Base-by-base conservation (phyloP, 37 sponge, comb jelly and placozoan species). In the Eunapius fragilis region DNA sequence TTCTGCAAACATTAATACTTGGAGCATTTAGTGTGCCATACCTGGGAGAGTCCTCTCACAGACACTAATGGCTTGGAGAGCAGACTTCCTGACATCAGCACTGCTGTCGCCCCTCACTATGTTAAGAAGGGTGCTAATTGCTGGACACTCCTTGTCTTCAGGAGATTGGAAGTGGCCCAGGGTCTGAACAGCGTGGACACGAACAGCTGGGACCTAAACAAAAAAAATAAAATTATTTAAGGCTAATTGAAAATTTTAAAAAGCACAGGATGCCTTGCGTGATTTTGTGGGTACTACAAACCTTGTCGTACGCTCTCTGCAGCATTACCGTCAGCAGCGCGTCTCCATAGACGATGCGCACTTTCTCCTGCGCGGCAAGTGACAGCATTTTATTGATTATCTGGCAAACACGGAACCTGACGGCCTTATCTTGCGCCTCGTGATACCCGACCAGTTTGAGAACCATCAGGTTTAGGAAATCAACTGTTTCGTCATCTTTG, bases 401-500 rank as follows among this genome's bases (percentile, higher is more conserved):
- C 78, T 95, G 90, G 48, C 96, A 92, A 19, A 78, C 80, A 72
- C 90, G 93, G n/a, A 86, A 83, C 69, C 92, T 85, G 12, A 95
- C 93, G 32, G 84, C 87, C 37, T 84, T 92, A 35, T 89, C 88
- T 36, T 47, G 74, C 35, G 93, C 91, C 31, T 77, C 72, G 37
- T 92, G 90, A 67, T 86, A 76, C 35, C 84, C 23, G 14, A 90
- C 37, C 45, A 95, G 88, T 41, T 85, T 74, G n/a, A 45, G 67
- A 25, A 92, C 27, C 0, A 95, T 82, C 31, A 91, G 80, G 28
- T 83, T 73, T 32, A 85, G 80, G 37, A 87, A 86, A 27, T 71
- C 70, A 32, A 69, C 68, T 26, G 75, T 72, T 3, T 67, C 81
- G 23, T 38, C 90, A 23, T 87, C 80, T 3, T 71, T 45, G 4